These are phyloP conservation scores for Cerastis rubricosa DNA, from an alignment of 2,888 invertebrate genomes.

Conservation along the genomic window DNA sequence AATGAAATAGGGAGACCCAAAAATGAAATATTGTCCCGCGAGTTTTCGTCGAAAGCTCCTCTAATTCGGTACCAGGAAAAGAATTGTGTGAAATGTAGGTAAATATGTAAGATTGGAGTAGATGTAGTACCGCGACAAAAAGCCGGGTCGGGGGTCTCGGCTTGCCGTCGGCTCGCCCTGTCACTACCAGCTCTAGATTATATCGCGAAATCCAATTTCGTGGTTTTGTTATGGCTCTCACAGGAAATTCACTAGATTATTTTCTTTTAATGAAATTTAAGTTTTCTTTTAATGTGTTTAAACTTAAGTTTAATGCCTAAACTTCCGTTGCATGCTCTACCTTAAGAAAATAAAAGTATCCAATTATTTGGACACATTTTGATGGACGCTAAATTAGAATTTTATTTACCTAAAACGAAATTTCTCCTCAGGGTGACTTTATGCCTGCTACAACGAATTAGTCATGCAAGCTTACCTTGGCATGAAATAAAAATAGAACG, in stretches of 20 bases:
- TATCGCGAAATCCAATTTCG: slow-evolving; percentile 90
- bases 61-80: slow-evolving; percentile 53
- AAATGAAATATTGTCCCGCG: slow-evolving; percentile 33
- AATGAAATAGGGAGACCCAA: slow-evolving; percentile 42
- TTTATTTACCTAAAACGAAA: slow-evolving; percentile 25
- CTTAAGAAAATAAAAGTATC: not conserved
- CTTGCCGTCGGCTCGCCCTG: slow-evolving; percentile 74
- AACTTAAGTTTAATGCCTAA: slow-evolving; percentile 27
- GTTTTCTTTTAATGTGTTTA: slow-evolving; percentile 57
- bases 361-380: slow-evolving; percentile 15
- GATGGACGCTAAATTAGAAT: slow-evolving; percentile 19
- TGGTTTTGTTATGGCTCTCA: slow-evolving; percentile 88
- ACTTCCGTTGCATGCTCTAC: not conserved
- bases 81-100: slow-evolving; percentile 54
- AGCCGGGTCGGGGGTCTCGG: slow-evolving; percentile 66
- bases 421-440: slow-evolving; percentile 44
- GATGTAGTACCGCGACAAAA: slow-evolving; percentile 66
- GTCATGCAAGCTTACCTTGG: slow-evolving; percentile 69
- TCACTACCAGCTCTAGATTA: slow-evolving; percentile 87
- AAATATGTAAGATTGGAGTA: slow-evolving; percentile 58
- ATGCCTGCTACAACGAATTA: slow-evolving; percentile 63
- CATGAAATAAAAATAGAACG: slow-evolving; percentile 67
- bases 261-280: slow-evolving; percentile 77
- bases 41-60: slow-evolving; percentile 24
- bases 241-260: slow-evolving; percentile 85